Percentiles rank a stretch among this genome's conserved stretches.
Evolutionary conservation across 2,113 vertebrate genomes (phyloP).

Genomic region (Himantopus leucocephalus): DNA sequence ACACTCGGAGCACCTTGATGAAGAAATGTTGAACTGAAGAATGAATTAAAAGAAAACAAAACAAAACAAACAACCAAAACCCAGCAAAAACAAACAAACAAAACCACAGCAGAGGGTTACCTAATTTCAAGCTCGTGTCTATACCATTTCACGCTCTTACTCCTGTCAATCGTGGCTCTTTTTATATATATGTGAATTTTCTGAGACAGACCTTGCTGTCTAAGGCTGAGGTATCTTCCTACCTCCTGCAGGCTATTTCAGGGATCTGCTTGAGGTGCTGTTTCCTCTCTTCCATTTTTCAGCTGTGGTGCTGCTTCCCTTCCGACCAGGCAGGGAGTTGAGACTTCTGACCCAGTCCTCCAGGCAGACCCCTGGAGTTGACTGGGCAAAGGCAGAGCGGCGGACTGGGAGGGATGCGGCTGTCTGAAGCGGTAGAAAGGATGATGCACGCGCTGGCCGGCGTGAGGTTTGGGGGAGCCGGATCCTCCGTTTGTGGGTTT

Average conservation of each 20-base stretch:
- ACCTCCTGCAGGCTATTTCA: background rate
- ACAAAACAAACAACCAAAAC: background rate
- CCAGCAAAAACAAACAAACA: background rate
- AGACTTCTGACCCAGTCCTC: background rate
- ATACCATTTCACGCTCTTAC: background rate
- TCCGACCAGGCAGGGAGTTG: background rate
- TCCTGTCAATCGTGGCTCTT: background rate
- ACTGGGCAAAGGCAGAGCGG: background rate
- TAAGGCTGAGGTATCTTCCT: background rate
- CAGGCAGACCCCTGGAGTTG: background rate
- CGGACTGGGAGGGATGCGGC: background rate
- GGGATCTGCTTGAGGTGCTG: background rate
- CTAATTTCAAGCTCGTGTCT: background rate
- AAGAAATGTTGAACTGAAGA: background rate
- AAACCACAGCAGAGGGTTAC: background rate
- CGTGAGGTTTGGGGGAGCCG: accelerated
- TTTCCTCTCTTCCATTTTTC: background rate
- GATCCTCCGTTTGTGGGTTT: background rate
- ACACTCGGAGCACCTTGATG: background rate
- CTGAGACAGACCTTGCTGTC: background rate
- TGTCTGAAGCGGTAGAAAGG: background rate
- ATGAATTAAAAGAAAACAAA: background rate
- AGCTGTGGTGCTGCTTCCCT: background rate
- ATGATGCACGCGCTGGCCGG: accelerated
- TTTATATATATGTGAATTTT: background rate